Conservation (phyloP, 2,888 invertebrate species). For the Hemistola chrysoprasaria region DNA sequence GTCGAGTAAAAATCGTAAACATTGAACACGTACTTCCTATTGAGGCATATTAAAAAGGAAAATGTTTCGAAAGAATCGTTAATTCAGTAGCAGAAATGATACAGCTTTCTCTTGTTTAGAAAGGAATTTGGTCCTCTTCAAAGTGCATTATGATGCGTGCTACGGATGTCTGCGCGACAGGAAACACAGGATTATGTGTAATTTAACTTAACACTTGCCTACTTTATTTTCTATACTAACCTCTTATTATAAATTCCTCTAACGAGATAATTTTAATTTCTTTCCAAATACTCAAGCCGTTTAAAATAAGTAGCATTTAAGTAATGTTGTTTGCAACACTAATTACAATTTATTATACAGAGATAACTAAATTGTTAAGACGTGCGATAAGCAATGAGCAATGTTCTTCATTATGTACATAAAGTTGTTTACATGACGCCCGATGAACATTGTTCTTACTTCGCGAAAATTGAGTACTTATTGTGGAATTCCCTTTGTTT, state of each 20-base stretch:
- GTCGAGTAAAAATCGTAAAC: neutral
- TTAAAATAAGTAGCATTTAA: neutral
- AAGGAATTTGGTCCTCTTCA: constrained; percentile 14
- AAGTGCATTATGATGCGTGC: constrained; percentile 10
- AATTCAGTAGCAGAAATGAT: constrained; percentile 7
- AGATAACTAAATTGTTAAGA: neutral
- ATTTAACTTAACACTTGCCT: constrained; percentile 10
- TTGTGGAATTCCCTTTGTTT: constrained; percentile 25
- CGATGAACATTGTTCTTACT: too few relatives aligned
- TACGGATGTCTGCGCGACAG: constrained; percentile 20
- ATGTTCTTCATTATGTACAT: constrained; percentile 6
- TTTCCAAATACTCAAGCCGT: too few relatives aligned
- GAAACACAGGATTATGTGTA: constrained; percentile 18
- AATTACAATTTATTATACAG: neutral
- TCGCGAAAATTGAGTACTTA: constrained; percentile 2
- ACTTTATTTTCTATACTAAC: neutral
- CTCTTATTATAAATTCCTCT: too few relatives aligned
- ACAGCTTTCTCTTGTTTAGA: constrained; percentile 15
- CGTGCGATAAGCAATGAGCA: neutral
- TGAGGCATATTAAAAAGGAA: too few relatives aligned
- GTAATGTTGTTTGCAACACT: constrained; percentile 3
- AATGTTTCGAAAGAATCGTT: neutral
- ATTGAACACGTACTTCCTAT: too few relatives aligned
- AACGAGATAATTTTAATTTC: too few relatives aligned
- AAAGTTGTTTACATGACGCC: constrained; percentile 4